These are phyloP conservation scores for Montipora efflorescens DNA, from an alignment of 64 coral and sea anemone genomes.

Conservation along the genomic window DNA sequence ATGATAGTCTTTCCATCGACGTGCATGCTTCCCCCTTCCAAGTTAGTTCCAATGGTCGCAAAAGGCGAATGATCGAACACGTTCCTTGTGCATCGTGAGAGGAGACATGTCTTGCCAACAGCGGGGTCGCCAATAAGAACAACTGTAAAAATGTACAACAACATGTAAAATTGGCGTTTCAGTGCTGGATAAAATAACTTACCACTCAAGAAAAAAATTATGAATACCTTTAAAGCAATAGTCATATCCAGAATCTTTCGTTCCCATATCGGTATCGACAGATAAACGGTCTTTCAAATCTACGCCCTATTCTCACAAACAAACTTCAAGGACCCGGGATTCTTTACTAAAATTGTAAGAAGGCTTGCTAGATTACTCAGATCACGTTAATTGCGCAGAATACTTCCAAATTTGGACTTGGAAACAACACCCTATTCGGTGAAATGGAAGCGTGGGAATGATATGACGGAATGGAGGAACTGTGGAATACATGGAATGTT, in stretches of 20 bases:
- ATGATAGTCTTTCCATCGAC: conserved; percentile 98
- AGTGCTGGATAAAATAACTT: background rate
- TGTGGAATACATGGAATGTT: no score
- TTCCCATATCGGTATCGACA: conserved; percentile 90
- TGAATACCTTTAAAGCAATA: conserved; percentile 74
- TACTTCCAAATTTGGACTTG: no score
- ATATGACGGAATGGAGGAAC: no score
- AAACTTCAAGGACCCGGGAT: conserved; percentile 16
- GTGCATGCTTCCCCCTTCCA: conserved; percentile 97
- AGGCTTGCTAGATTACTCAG: no score
- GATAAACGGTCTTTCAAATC: conserved; percentile 17
- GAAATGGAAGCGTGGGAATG: no score
- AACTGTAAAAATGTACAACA: conserved; percentile 78
- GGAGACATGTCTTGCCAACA: conserved; percentile 97
- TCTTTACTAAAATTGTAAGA: background rate
- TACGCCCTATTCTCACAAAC: conserved; percentile 22
- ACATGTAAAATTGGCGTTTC: background rate
- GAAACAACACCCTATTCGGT: no score
- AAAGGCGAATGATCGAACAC: conserved; percentile 34
- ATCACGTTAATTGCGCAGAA: no score
- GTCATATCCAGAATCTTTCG: conserved; percentile 98
- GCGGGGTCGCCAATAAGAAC: conserved; percentile 98
- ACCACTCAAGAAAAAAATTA: no score
- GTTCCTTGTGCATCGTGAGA: conserved; percentile 97
- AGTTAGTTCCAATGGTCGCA: conserved; percentile 96